Evolutionary conservation across 2,797 vertebrate genomes (phyloP).

Genomic region (Anas georgica): DNA sequence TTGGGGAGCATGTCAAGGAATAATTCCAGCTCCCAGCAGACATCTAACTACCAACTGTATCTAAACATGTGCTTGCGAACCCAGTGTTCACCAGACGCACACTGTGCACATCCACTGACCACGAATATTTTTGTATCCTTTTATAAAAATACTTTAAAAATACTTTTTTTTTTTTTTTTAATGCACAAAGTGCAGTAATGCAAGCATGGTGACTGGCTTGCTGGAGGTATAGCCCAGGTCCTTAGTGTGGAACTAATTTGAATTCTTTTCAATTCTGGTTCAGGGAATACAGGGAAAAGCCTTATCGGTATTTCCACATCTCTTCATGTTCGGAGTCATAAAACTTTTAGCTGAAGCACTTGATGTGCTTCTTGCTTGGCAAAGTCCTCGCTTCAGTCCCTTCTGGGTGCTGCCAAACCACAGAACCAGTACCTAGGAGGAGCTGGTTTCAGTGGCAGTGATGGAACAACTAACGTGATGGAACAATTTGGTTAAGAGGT

Average conservation of each 20-base stretch:
- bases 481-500: not conserved
- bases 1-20: not conserved
- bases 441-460: not conserved
- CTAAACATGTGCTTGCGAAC: not conserved
- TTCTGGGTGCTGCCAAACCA: not conserved
- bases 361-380: not conserved
- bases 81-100: not conserved
- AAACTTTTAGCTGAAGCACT: not conserved
- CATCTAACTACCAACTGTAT: not conserved
- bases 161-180: no score
- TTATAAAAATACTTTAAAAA: no score
- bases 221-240: not conserved
- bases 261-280: not conserved
- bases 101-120: not conserved
- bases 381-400: not conserved
- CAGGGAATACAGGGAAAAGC: not conserved
- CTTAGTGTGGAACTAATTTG: not conserved
- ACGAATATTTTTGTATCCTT: not conserved
- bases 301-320: not conserved
- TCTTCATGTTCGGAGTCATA: not conserved
- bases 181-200: not conserved
- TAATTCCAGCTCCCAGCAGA: not conserved
- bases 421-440: not conserved
- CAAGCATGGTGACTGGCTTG: fast-evolving
- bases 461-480: not conserved